Evolutionary conservation across 2,113 vertebrate genomes (phyloP).

Genomic region (Erythrolamprus reginae): DNA sequence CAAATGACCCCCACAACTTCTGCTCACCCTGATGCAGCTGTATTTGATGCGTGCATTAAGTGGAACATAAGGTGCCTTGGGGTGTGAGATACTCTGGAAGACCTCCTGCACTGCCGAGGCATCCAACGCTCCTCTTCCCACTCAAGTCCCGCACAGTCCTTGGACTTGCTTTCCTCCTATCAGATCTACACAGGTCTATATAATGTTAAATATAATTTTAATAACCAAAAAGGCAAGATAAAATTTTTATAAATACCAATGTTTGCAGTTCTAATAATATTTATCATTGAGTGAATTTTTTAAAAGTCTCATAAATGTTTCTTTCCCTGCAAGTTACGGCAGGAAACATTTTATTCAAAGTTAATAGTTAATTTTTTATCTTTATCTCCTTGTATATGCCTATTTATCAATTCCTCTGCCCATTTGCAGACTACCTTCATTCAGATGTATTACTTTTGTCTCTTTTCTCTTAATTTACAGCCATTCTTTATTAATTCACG

Average conservation of each 20-base stretch:
- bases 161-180: background rate
- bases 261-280: no score
- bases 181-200: no score
- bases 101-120: background rate
- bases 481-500: background rate
- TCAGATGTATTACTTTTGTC: background rate
- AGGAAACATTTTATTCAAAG: background rate
- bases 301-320: no score
- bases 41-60: no score
- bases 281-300: no score
- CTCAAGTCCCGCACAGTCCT: background rate
- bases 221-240: no score
- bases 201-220: no score
- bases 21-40: background rate
- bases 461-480: background rate
- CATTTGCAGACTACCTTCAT: background rate
- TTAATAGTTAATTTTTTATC: background rate
- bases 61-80: background rate
- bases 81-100: background rate
- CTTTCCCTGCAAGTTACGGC: no score
- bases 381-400: background rate
- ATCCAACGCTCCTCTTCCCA: background rate
- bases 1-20: background rate
- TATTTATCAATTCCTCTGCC: background rate
- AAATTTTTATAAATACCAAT: no score